Percentiles rank a stretch among this genome's conserved stretches.
phyloP scores from a whole-genome alignment of 2,113 vertebrate genomes.

The Neomonachus schauinslandi region DNA sequence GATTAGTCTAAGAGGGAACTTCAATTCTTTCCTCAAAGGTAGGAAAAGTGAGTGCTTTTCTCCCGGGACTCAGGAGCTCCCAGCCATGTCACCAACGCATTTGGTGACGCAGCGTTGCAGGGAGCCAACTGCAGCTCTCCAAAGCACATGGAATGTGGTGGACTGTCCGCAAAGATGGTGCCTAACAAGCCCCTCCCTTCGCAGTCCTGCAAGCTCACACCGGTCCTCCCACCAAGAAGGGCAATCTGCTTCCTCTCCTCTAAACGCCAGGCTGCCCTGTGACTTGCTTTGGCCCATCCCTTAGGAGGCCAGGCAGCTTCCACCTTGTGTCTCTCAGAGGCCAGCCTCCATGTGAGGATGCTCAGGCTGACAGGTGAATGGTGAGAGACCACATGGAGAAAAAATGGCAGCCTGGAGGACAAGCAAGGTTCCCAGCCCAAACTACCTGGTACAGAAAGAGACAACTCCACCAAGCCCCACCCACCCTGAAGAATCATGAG shows the following conservation, averaged over 20 bases:
- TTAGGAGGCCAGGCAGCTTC: background rate
- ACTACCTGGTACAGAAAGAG: background rate
- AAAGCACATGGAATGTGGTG: background rate
- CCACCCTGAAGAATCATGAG: background rate
- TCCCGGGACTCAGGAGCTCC: background rate
- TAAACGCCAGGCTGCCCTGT: background rate
- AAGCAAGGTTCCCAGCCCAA: background rate
- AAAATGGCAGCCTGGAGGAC: background rate
- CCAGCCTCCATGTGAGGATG: background rate
- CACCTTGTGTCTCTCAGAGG: background rate
- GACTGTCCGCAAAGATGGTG: background rate
- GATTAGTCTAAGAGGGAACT: background rate
- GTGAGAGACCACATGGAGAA: background rate
- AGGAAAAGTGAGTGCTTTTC: background rate
- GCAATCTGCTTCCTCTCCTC: background rate
- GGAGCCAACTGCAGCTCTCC: background rate
- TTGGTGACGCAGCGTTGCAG: fast-evolving
- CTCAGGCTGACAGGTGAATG: background rate
- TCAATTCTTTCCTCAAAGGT: background rate
- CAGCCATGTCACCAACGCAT: background rate
- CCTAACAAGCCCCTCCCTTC: background rate
- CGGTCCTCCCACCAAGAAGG: background rate
- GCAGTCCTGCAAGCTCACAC: background rate
- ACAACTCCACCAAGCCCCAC: background rate
- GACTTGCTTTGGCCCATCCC: background rate